Evolutionary conservation across 2,888 invertebrate genomes (phyloP), one percentile per base, ranked within the genome.

Genomic region (Ennomos erosarius): DNA sequence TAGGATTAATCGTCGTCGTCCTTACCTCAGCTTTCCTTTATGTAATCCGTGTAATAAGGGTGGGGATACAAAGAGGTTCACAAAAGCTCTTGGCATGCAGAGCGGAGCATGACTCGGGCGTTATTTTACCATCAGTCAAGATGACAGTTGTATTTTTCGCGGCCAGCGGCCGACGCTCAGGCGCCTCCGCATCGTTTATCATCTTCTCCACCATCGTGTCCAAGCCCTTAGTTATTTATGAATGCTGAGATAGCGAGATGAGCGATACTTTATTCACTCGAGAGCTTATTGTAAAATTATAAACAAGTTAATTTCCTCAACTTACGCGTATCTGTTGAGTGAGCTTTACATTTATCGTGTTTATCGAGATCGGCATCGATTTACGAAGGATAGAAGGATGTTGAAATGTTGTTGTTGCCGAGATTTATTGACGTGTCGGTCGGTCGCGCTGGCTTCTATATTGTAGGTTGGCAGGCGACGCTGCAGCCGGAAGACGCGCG

Each of bases 61-160:
- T 74, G 74, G 73, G 74, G 72, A 71, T 78, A 87, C 82, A 87
- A 85, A 84, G 79, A 81, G 78, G 74, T 82, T 77, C 78, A 87
- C 84, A 87, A 87, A 83, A 79, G 86, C 80, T 79, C 79, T 85
- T 83, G 83, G 86, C 88, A 85, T 88, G 84, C 84, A 87, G 85
- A 87, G 81, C 76, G 74, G 74, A 79, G 83, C 84, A 87, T 90
- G 90, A 92, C 88, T 84, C 78, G 72, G 78, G 75, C 79, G 82
- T 89, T 91, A 88, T 89, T 90, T 88, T 81, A 82, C 84, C 86
- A 90, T 91, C 89, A 87, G 82, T 91, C 91, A 91, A 90, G 87
- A 92, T 90, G 90, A 90, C 88, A 91, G 85, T 88, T 82, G 85
- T 88, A 87, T 92, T 90, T 92, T 92, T 89, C 88, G 88, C 84